phyloP scores from a whole-genome alignment of 2,113 vertebrate species.

The Hucho hucho region DNA sequence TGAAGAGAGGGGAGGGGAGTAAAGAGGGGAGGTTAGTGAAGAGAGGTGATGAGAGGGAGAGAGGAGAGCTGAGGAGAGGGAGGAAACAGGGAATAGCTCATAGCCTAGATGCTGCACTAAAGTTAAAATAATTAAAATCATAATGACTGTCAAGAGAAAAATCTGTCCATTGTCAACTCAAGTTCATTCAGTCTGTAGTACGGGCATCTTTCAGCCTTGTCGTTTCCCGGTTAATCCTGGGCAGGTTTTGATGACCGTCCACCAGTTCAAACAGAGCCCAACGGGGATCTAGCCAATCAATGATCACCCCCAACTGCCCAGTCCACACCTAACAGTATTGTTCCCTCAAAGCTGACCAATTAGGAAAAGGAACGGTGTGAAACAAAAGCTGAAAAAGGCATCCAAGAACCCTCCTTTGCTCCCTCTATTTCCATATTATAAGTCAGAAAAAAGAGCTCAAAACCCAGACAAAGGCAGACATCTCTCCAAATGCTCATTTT shows the following conservation, averaged over 20 bases:
- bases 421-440: conserved; percentile 14
- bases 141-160: background rate
- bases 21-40: background rate
- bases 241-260: conserved; percentile 61
- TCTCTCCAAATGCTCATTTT: conserved; percentile 69
- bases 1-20: too few species aligned
- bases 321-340: conserved; percentile 38
- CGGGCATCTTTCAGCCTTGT: conserved; percentile 24
- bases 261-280: conserved; percentile 48
- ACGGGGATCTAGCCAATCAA: conserved; percentile 62
- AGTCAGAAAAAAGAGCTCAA: conserved; percentile 20
- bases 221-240: conserved; percentile 43
- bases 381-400: conserved; percentile 17
- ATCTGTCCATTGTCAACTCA: background rate
- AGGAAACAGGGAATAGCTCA: background rate
- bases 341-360: conserved; percentile 28
- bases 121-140: background rate
- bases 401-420: conserved; percentile 10
- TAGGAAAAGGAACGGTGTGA: background rate
- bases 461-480: conserved; percentile 49
- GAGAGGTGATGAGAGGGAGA: background rate
- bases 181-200: background rate
- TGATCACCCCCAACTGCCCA: conserved; percentile 57
- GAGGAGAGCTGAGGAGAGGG: background rate
- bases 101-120: background rate